A percentile compares a stretch with the other conserved stretches of the same genome.
Conservation (phyloP, 2,888 invertebrate genomes). For the Myathropa florea region DNA sequence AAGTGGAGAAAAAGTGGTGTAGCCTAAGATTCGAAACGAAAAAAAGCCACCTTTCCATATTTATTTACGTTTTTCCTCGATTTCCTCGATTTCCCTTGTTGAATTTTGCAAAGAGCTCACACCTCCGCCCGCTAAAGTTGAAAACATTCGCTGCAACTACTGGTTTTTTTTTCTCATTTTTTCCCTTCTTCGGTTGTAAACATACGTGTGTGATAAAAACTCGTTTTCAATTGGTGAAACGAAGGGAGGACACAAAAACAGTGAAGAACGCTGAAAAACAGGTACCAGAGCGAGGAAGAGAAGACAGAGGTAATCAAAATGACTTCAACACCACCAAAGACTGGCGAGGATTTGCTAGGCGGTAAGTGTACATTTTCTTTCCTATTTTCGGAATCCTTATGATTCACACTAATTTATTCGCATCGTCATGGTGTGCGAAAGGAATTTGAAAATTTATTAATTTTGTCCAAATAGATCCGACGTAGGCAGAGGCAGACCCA, state of each 20-base stretch:
- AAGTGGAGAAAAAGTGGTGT: neutral
- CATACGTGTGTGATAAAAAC: slow-evolving; percentile 39
- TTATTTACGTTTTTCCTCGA: slow-evolving; percentile 38
- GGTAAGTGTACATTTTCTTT: slow-evolving; percentile 76
- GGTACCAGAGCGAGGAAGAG: neutral
- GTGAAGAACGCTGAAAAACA: slow-evolving; percentile 16
- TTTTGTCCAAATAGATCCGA: neutral
- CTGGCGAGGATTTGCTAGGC: slow-evolving; percentile 80
- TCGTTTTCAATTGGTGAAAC: slow-evolving; percentile 30
- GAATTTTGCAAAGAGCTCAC: slow-evolving; percentile 1
- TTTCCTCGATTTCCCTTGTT: slow-evolving; percentile 16
- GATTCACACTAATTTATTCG: neutral
- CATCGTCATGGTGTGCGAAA: neutral
- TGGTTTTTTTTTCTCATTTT: slow-evolving; percentile 5
- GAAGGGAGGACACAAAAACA: neutral
- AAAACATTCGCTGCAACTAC: neutral
- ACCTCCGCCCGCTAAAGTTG: slow-evolving; percentile 14
- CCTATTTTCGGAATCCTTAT: neutral
- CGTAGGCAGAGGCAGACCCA: neutral
- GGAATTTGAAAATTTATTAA: neutral
- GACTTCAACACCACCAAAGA: slow-evolving; percentile 80
- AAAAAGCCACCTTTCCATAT: slow-evolving; percentile 24
- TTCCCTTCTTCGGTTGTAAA: slow-evolving; percentile 11
- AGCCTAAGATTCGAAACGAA: neutral
- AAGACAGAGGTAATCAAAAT: slow-evolving; percentile 74